phyloP scores from a whole-genome alignment of 1,140 invertebrate genomes.

The Leptestheria dahalacensis region DNA sequence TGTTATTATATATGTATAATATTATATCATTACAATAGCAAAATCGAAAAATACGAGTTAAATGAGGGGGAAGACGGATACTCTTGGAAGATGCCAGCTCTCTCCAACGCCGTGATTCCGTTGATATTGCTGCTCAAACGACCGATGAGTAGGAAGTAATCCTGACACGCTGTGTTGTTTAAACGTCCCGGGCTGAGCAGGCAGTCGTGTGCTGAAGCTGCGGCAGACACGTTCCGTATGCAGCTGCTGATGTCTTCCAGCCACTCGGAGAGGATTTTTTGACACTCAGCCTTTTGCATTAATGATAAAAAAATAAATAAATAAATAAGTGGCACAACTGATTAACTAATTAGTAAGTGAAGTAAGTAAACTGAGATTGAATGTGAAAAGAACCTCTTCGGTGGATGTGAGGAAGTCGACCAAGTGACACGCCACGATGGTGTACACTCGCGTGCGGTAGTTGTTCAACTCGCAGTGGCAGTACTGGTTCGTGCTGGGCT shows the following conservation, averaged over 20 bases:
- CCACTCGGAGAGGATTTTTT: constrained; percentile 51
- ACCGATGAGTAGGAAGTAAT: constrained; percentile 86
- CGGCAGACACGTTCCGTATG: constrained; percentile 45
- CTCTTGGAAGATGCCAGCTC: constrained; percentile 57
- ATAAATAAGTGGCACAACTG: background rate
- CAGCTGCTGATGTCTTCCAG: constrained; percentile 63
- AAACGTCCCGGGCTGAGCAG: constrained; percentile 76
- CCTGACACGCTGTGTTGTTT: constrained; percentile 72
- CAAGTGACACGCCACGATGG: constrained; percentile 54
- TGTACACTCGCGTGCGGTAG: constrained; percentile 40
- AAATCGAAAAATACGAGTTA: background rate
- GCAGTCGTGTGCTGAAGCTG: constrained; percentile 61
- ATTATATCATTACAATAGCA: background rate
- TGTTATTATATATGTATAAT: too few species aligned
- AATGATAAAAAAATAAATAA: background rate
- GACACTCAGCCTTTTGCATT: constrained; percentile 30
- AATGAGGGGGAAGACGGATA: too few species aligned
- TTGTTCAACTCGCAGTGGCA: constrained; percentile 49
- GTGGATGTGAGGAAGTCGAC: constrained; percentile 53
- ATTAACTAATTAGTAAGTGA: background rate
- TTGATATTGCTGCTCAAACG: constrained; percentile 57
- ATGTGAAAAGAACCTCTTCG: constrained; percentile 32
- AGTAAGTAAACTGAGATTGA: background rate
- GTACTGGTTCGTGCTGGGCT: constrained; percentile 68
- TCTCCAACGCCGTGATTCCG: constrained; percentile 56